Base-by-base conservation (phyloP, 2,113 vertebrate genomes). In the Lasiurus borealis region DNA sequence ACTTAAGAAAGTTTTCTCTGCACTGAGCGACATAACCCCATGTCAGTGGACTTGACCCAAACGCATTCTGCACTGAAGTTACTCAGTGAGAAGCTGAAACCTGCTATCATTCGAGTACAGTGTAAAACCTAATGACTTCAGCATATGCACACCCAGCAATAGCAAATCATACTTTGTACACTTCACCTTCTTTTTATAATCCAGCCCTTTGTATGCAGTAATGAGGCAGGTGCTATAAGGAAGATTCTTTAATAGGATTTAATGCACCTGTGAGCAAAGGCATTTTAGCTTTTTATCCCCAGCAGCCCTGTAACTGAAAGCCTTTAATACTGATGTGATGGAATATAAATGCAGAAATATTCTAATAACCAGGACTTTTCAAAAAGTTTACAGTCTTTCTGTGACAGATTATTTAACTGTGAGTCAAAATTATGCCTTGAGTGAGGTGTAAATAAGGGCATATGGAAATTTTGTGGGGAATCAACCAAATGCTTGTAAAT, bases 191-290 rank as follows among this genome's bases (percentile, higher is more conserved):
- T 98, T 98, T 98, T 98, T 98, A 98, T 98, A 98, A 99, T 98
- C 98, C 98, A 96, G 98, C 97, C 98, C 98, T 98, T 98, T 99
- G 98, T 99, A 98, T 98, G 98, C 98, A 95, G 98, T 98, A 98
- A 99, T 98, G 98, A 99, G 98, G 98, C 98, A 98, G 98, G 98
- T 98, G 98, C 98, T 98, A 98, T 99, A 99, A 98, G 98, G 98
- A 99, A 98, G 98, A 98, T 98, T 98, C 98, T 98, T 98, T 99
- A 99, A 99, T 99, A 98, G 98, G 98, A 99, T 99, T 99, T 99
- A 98, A 98, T 98, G 98, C 98, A 99, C 98, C 98, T 99, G 98
- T 98, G 98, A 98, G 98, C 98, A 98, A 98, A 98, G 98, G 98
- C 98, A 98, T 98, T 98, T 98, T 98, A 98, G 98, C 98, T 98